Base-by-base conservation (phyloP, 2,888 invertebrate species). In the Drosophila leonis region DNA sequence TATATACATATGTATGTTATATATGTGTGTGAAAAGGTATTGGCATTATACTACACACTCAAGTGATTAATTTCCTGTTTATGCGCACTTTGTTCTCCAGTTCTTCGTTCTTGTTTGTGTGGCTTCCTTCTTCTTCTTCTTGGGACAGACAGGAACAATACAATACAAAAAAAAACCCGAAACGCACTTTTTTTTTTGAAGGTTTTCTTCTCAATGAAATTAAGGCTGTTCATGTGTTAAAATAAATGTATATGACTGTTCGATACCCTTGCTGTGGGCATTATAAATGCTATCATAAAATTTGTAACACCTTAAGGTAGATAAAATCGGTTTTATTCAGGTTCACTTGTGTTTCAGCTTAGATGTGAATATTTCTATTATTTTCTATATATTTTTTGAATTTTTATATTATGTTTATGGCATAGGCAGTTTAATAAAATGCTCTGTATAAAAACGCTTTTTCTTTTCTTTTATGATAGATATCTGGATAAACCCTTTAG, bases 21-120 rank as follows among this genome's bases (percentile, higher is more conserved):
- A 51, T 55, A 48, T 49, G 27, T 51, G 61, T 72, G 74, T 78
- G 69, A 66, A 67, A 72, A 68, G 82, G 80, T 79, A 68, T 76
- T 51, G 75, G 79, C 70, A 67, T 54, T 67, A 74, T 69, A 73
- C 72, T 69, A 73, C 72, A 90, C 87, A 90, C 81, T 83, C 62
- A 81, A 73, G 72, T 79, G 81, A 86, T 80, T 88, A 90, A 86
- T 88, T 88, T 90, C 90, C 88, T 88, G 88, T 88, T 90, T 90
- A 88, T 86, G 75, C 75, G 71, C 68, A 86, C 51, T 61, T 82
- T 69, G 64, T 65, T 63, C 55, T 42, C n/a, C 37, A 29, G 57
- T 46, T 72, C 52, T 71, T 18, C 24, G 57, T 82, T 78, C 83
- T 86, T 82, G 67, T 70, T 88, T 88, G 69, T 84, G 88, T 63